Evolutionary conservation across 2,113 vertebrate species (phyloP), one percentile per base, ranked within the genome.

Genomic region (Sialia sialis): DNA sequence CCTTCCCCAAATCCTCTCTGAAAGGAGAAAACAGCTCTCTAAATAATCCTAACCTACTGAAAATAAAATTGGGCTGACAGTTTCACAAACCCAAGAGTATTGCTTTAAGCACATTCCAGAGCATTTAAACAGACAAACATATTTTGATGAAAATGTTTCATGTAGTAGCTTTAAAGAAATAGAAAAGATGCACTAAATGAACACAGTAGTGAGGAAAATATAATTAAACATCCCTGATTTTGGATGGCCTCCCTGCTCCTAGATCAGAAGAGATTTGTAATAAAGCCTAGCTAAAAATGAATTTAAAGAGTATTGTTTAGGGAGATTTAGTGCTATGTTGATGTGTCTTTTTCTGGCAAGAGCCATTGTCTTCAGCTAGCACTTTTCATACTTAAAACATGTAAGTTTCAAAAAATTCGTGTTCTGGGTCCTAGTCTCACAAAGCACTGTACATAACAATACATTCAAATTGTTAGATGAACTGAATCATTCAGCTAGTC

Each of bases 1-100:
- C 13, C 29, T 58, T 81, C n/a, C 15, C 43, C 4, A 8, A 77
- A 38, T 19, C 9, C 23, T 74, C n/a, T 75, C 30, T 84, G 64
- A 72, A 72, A 38, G 15, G 9, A 12, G 10, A 43, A 94, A 78
- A 9, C 29, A 81, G 73, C 44, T 55, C 63, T 89, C 38, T 77
- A 66, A 66, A 94, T 23, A 89, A 59, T 74, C 38, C 20, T 44
- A 77, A 86, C 55, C 80, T 58, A 21, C 51, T 91, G 87, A 84
- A 94, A 87, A 93, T 74, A 59, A 93, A 92, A 58, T 34, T 43
- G 52, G 23, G 32, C 52, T 77, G 91, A 87, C 89, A 95, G 64
- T 32, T 91, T 91, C 73, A 22, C 73, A 89, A 78, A 62, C 52
- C 29, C 80, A 49, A 92, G 74, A n/a, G 26, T 29, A 77, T 86